phyloP scores from a whole-genome alignment of 2,797 vertebrate species.

The Urophycis tenuis region DNA sequence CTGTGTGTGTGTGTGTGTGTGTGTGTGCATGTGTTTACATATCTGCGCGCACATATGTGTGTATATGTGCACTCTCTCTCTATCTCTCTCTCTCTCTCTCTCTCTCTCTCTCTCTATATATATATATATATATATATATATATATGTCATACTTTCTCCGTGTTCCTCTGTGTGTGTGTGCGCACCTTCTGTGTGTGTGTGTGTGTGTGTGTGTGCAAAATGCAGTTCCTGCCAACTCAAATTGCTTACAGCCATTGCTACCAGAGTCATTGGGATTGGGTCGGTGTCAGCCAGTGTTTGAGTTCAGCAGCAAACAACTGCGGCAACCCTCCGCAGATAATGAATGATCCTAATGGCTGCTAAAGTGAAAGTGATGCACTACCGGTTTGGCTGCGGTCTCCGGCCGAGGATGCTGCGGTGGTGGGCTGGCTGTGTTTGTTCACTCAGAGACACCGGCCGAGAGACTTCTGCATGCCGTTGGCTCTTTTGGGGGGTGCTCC shows the following conservation, averaged over 20 bases:
- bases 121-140: not conserved
- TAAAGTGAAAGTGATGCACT: not conserved
- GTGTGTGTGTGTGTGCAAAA: not conserved
- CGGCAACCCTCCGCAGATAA: not conserved
- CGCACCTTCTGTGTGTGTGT: not conserved
- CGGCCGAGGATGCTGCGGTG: not conserved
- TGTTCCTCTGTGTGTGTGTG: not conserved
- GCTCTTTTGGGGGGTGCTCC: no score
- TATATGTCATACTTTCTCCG: not conserved
- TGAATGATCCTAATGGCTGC: constrained; percentile 2
- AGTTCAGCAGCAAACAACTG: not conserved
- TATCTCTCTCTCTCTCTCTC: not conserved
- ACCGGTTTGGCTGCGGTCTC: not conserved
- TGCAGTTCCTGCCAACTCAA: constrained; percentile 9
- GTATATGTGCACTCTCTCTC: not conserved
- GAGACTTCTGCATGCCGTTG: no score
- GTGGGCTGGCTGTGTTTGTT: not conserved
- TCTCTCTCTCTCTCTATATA: not conserved
- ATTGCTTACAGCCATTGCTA: constrained; percentile 12
- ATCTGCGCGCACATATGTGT: not conserved
- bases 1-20: constrained; percentile 29
- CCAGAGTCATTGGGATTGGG: not conserved
- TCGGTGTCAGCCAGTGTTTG: constrained; percentile 10
- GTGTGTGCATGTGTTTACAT: not conserved
- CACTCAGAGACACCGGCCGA: not conserved